phyloP scores from a whole-genome alignment of 2,797 vertebrate genomes.

The Coregonus sp. region DNA sequence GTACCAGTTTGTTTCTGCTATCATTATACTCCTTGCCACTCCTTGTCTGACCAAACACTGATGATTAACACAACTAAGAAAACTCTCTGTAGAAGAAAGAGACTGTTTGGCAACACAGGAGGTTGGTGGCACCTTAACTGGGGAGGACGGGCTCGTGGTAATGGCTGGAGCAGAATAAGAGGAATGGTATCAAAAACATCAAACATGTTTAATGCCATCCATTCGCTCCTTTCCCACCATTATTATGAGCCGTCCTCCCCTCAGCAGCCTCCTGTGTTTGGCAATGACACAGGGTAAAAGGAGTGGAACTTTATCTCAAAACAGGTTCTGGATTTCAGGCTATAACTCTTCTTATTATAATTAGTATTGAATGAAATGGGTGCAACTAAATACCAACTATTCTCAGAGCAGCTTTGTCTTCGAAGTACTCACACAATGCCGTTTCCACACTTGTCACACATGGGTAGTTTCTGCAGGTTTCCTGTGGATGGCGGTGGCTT shows the following conservation, averaged over 20 bases:
- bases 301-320: neutral
- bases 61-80: neutral
- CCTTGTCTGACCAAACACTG: neutral
- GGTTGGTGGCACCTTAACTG: too few species aligned
- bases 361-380: neutral
- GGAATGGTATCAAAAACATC: too few species aligned
- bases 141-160: too few species aligned
- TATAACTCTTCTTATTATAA: neutral
- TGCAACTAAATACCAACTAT: neutral
- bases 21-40: neutral
- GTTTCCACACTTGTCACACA: slow-evolving; percentile 94
- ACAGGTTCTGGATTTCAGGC: neutral
- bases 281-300: neutral
- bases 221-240: too few species aligned
- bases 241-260: too few species aligned
- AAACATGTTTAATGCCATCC: too few species aligned
- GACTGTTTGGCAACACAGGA: neutral
- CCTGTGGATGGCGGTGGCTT: slow-evolving; percentile 78
- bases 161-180: too few species aligned
- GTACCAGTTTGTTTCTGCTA: too few species aligned
- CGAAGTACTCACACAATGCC: slow-evolving; percentile 89
- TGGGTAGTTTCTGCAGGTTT: slow-evolving; percentile 88
- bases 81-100: neutral
- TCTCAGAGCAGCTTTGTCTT: neutral
- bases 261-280: too few species aligned